phyloP scores from a whole-genome alignment of 1,140 invertebrate genomes.

The Aphaenogaster rudis region DNA sequence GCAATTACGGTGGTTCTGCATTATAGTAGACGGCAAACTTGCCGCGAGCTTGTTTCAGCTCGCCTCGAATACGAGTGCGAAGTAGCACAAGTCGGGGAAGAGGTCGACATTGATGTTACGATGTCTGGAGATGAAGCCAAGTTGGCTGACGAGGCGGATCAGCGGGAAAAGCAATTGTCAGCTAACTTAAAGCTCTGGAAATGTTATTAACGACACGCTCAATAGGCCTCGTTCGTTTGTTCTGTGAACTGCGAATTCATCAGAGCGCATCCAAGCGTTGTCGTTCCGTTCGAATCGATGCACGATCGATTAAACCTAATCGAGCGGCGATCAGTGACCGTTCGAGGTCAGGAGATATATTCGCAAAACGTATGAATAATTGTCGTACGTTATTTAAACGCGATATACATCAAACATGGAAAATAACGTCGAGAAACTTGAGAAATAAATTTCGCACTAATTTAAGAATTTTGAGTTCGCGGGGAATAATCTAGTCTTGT shows the following conservation, averaged over 20 bases:
- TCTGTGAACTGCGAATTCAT: slow-evolving; percentile 29
- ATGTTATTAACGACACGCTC: slow-evolving; percentile 25
- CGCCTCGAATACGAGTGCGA: background rate
- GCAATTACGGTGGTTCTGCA: slow-evolving; percentile 27
- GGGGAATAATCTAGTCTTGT: background rate
- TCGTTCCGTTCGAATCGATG: background rate
- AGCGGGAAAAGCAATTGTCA: slow-evolving; percentile 21
- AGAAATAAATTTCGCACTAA: background rate
- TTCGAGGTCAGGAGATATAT: background rate
- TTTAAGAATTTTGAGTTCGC: slow-evolving; percentile 5
- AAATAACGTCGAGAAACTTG: background rate
- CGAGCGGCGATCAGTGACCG: background rate
- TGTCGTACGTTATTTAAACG: background rate
- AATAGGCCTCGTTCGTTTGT: slow-evolving; percentile 3
- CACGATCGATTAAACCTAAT: slow-evolving; percentile 29
- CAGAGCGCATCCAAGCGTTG: slow-evolving; percentile 8
- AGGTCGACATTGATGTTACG: slow-evolving; percentile 4
- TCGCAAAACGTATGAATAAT: background rate
- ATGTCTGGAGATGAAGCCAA: background rate
- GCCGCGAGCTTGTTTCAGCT: slow-evolving; percentile 15
- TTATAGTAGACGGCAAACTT: slow-evolving; percentile 5
- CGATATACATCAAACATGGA: background rate
- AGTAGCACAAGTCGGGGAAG: slow-evolving; percentile 27
- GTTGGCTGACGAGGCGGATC: background rate
- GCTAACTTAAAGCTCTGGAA: slow-evolving; percentile 29